These are phyloP conservation scores for Pseudomyrmex dendroicus DNA, from an alignment of 1,140 invertebrate genomes.

Conservation along the genomic window DNA sequence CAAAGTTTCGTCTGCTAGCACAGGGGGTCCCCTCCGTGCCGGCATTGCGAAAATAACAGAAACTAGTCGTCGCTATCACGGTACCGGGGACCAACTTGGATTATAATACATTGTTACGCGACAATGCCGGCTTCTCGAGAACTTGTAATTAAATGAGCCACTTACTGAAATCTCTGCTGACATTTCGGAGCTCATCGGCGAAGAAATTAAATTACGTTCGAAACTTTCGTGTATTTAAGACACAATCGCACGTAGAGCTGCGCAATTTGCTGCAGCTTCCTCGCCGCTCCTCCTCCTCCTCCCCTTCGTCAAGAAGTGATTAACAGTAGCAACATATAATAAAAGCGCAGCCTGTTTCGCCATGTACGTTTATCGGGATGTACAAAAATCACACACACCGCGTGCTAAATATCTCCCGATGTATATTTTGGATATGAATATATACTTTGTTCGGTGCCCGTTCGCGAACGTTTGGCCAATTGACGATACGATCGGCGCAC, in stretches of 20 bases:
- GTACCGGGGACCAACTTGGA: constrained; percentile 48
- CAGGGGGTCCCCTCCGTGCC: constrained; percentile 45
- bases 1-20: constrained; percentile 42
- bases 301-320: background rate
- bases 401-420: background rate
- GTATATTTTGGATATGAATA: background rate
- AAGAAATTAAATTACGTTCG: constrained; percentile 54
- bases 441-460: background rate
- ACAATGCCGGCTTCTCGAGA: constrained; percentile 49
- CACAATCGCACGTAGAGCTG: constrained; percentile 22
- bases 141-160: constrained; percentile 66
- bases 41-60: constrained; percentile 60
- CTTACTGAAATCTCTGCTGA: constrained; percentile 59
- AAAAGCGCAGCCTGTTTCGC: too few relatives aligned
- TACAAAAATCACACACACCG: background rate
- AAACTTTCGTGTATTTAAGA: constrained; percentile 58
- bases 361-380: too few relatives aligned
- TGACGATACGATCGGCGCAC: constrained; percentile 1
- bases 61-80: constrained; percentile 51
- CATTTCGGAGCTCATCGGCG: constrained; percentile 56
- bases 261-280: constrained; percentile 23
- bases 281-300: too few relatives aligned
- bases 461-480: background rate
- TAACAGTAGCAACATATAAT: background rate
- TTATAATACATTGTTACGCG: constrained; percentile 62